phyloP scores from a whole-genome alignment of 2,888 invertebrate species.

The Acanthosepion esculentum region DNA sequence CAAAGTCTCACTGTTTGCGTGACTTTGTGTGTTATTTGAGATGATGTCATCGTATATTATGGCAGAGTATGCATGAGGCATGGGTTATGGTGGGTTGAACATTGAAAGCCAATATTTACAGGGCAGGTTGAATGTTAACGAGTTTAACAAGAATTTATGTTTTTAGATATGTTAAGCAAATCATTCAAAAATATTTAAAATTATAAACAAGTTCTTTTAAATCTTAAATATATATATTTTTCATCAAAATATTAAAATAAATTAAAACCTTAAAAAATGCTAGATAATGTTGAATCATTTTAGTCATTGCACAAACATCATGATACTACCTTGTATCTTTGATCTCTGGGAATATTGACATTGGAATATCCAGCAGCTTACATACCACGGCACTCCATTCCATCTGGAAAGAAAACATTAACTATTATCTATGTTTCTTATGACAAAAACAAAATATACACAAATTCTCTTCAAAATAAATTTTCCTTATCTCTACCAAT shows the following conservation, averaged over 20 bases:
- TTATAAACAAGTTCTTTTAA: neutral
- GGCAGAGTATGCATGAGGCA: too few species aligned
- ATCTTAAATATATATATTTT: neutral
- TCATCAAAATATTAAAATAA: neutral
- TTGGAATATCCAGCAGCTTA: slow-evolving; percentile 83
- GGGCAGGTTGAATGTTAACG: too few species aligned
- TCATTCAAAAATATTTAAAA: neutral
- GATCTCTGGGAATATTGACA: slow-evolving; percentile 84
- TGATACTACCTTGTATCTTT: slow-evolving; percentile 80
- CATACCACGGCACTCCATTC: slow-evolving; percentile 87
- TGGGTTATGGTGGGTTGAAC: too few species aligned
- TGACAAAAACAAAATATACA: neutral
- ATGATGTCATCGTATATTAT: too few species aligned
- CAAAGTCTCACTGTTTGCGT: too few species aligned
- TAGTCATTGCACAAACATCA: neutral
- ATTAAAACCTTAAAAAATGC: too few species aligned
- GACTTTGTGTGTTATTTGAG: too few species aligned
- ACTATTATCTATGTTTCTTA: neutral
- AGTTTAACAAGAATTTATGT: too few species aligned
- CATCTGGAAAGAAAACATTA: slow-evolving; percentile 74
- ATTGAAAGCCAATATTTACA: too few species aligned
- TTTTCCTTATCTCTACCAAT: neutral
- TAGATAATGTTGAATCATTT: neutral
- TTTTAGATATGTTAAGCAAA: too few species aligned
- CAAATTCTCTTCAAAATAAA: neutral